Evolutionary conservation across 2,797 vertebrate species (phyloP), one percentile per base, ranked within the genome.

Genomic region (Spinus pinus): DNA sequence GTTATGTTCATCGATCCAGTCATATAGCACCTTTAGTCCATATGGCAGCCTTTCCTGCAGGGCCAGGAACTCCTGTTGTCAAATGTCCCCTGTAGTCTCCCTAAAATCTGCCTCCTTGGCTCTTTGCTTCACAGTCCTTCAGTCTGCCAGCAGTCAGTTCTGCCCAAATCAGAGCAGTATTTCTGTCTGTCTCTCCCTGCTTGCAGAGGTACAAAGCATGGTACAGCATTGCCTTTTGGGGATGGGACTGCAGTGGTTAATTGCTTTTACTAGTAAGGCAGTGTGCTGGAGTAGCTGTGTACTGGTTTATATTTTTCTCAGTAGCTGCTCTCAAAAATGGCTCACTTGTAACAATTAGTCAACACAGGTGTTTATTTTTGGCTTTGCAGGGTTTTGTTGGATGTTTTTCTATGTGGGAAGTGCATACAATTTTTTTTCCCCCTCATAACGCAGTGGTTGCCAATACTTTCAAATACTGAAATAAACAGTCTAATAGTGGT

Each of bases 1-100:
- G 88, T 95, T 95, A 70, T 2, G 37, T 87, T 94, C 93, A 93
- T 94, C 17, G 78, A 93, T 93, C 88, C 77, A 86, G 93, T 92
- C 94, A 46, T 95, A 95, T 74, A 95, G 88, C 86, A 88, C 81
- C 91, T 93, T 90, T 17, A 94, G 89, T 83, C 81, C 82, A 53
- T 93, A 79, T 70, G 85, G 84, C 81, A 89, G 74, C 69, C 58
- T 44, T 78, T 60, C 14, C 10, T 67, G 31, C 6, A 11, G 37
- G 81, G 37, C 57, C 5, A 12, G 39, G 44, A 81, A 13, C 51
- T 53, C 60, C 15, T 44, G 21, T 30, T 74, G 39, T 61, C 66
- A 58, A 5, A 18, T 10, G 27, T 53, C 21, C 31, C 57, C 47
- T 18, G 0, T 28, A 7, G 9, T 21, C 7, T 30, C 79, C 50